Base-by-base conservation (phyloP, 2,888 invertebrate genomes). In the Pyrrhia umbra region DNA sequence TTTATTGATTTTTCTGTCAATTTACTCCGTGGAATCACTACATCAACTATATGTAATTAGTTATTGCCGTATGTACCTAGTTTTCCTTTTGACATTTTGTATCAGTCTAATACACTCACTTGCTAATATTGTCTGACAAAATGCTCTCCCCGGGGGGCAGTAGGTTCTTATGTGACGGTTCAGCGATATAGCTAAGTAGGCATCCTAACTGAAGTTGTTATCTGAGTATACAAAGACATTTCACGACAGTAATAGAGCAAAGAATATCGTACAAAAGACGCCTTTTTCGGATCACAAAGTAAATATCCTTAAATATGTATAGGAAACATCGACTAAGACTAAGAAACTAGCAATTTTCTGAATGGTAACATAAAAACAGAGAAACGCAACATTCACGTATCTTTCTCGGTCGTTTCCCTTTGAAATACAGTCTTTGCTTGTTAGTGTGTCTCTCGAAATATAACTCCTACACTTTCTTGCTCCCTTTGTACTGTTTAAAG, bases 391-490 rank as follows among this genome's bases (percentile, higher is more conserved):
- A 50, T 49, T 51, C 54, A 37, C 50, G 47, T 62, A 60, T 68
- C 55, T 61, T 64, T 66, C 42, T 56, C 72, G 43, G 52, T 55
- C 70, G 50, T 59, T 70, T 34, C 70, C 46, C 77, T 81, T 77
- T 81, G 76, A 78, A 72, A 83, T 70, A 78, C 65, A 75, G 76
- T 67, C 67, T 66, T 69, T 75, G 68, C 76, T 85, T 79, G 82
- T 85, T 85, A 85, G 66, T 63, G 43, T 30, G 54, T 55, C 65
- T 63, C 71, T 75, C 72, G 70, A 78, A 81, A 83, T 77, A 71
- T 79, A 71, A 75, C 77, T 76, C 68, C 72, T 70, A 70, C 70
- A 75, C 56, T 80, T 73, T 58, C 65, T 30, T 67, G 45, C 23
- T 49, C 56, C 68, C 71, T 79, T 79, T 80, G 67, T 82, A 70